These are phyloP conservation scores for Salpingus planirostris DNA, from an alignment of 2,888 invertebrate species.

Conservation along the genomic window DNA sequence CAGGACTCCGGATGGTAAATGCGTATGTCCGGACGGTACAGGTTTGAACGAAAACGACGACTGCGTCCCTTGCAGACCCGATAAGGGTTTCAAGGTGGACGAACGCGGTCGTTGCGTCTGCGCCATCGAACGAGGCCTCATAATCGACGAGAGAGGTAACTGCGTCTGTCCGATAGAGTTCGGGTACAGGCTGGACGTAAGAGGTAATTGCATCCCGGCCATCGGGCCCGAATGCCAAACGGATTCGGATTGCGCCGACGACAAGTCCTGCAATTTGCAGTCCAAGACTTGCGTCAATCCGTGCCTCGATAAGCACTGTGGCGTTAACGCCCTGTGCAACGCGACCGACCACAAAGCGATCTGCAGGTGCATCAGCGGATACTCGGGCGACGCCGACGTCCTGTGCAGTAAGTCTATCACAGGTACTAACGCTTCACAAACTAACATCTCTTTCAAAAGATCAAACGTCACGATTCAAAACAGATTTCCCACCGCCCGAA, in stretches of 20 bases:
- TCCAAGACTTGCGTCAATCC: conserved; percentile 71
- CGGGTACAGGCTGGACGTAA: conserved; percentile 53
- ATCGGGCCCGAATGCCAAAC: conserved; percentile 53
- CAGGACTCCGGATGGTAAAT: conserved; percentile 55
- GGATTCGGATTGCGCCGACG: conserved; percentile 68
- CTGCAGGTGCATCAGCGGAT: conserved; percentile 70
- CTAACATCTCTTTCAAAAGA: conserved; percentile 1
- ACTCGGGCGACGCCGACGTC: conserved; percentile 65
- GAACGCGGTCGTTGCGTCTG: conserved; percentile 75
- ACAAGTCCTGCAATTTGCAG: conserved; percentile 61
- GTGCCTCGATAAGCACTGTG: conserved; percentile 67
- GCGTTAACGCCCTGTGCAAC: conserved; percentile 67
- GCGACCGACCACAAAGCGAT: conserved; percentile 66
- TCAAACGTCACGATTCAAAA: conserved; percentile 40
- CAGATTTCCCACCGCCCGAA: conserved; percentile 77
- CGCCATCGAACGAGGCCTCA: conserved; percentile 67
- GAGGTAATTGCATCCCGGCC: conserved; percentile 51
- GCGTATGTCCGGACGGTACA: conserved; percentile 67
- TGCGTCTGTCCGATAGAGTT: conserved; percentile 67
- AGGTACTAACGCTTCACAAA: background rate
- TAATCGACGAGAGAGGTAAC: conserved; percentile 64
- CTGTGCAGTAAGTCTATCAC: conserved; percentile 54
- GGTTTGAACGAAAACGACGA: conserved; percentile 69
- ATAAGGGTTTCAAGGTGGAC: conserved; percentile 67
- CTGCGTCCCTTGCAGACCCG: conserved; percentile 63